Conservation (phyloP, 2,113 vertebrate genomes). For the Rynchops niger region DNA sequence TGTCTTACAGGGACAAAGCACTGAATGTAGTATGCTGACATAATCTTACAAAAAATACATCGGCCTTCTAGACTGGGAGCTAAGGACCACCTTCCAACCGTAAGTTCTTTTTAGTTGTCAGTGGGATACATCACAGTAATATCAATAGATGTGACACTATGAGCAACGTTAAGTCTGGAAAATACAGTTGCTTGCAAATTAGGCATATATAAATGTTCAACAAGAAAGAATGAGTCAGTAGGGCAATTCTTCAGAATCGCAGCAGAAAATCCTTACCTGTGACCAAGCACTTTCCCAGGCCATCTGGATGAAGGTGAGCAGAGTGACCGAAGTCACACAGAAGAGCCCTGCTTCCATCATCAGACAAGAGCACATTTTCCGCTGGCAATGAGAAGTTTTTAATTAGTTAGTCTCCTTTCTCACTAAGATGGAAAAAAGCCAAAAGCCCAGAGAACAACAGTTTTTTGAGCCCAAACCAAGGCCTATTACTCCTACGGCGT, state of each 20-base stretch:
- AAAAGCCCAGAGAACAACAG: neutral
- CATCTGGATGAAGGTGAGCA: conserved; percentile 79
- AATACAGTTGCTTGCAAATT: neutral
- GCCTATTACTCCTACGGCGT: neutral
- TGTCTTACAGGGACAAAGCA: neutral
- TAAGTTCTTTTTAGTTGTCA: neutral
- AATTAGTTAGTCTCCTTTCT: neutral
- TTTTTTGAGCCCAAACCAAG: neutral
- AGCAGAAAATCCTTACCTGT: conserved; percentile 68
- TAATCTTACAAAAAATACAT: neutral
- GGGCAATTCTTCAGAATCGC: neutral
- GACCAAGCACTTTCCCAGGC: conserved; percentile 77
- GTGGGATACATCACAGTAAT: neutral
- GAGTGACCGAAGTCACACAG: conserved; percentile 96
- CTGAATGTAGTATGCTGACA: neutral
- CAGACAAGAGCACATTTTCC: conserved; percentile 92
- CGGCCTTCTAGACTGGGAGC: neutral
- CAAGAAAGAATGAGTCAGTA: neutral
- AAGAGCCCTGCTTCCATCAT: conserved; percentile 83
- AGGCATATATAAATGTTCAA: neutral
- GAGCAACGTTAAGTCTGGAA: neutral
- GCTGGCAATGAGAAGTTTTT: conserved; percentile 72
- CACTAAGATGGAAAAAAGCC: neutral
- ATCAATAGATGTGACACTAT: neutral
- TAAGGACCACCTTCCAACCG: neutral